A percentile compares a stretch with the other conserved stretches of the same genome.
Conservation (phyloP, 2,797 vertebrate genomes). For the Eutrigla gurnardus region DNA sequence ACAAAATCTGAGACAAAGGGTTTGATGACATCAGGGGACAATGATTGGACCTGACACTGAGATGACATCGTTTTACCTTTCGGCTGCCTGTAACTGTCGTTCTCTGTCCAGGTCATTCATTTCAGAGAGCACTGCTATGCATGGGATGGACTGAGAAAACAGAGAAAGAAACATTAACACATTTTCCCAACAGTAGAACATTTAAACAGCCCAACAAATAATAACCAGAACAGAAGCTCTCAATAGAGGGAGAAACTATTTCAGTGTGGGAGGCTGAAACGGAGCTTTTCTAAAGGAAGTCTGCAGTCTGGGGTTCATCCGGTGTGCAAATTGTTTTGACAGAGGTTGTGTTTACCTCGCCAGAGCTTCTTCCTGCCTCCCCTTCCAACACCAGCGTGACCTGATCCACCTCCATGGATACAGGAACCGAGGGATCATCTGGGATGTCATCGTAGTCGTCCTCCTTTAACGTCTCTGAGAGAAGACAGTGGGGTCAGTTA, state of each 20-base stretch:
- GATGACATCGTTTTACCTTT: slow-evolving; percentile 59
- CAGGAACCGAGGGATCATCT: slow-evolving; percentile 80
- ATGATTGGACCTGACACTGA: background rate
- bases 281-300: slow-evolving; percentile 71
- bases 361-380: slow-evolving; percentile 83
- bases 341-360: slow-evolving; percentile 77
- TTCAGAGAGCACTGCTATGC: slow-evolving; percentile 80
- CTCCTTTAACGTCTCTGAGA: slow-evolving; percentile 84
- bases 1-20: background rate
- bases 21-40: background rate
- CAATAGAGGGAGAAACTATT: slow-evolving; percentile 26
- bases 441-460: slow-evolving; percentile 83
- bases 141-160: slow-evolving; percentile 76
- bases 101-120: slow-evolving; percentile 76
- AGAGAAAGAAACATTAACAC: slow-evolving; percentile 21
- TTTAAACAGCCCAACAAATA: slow-evolving; percentile 18
- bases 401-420: slow-evolving; percentile 83
- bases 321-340: slow-evolving; percentile 73
- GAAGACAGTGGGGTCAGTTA: slow-evolving; percentile 7
- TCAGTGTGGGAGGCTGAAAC: slow-evolving; percentile 50
- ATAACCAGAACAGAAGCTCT: slow-evolving; percentile 29
- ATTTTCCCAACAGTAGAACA: slow-evolving; percentile 14
- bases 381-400: slow-evolving; percentile 63
- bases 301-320: slow-evolving; percentile 78
- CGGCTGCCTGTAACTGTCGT: slow-evolving; percentile 53